Conservation (phyloP, 2,888 invertebrate genomes). For the Xanthorhoe designata region DNA sequence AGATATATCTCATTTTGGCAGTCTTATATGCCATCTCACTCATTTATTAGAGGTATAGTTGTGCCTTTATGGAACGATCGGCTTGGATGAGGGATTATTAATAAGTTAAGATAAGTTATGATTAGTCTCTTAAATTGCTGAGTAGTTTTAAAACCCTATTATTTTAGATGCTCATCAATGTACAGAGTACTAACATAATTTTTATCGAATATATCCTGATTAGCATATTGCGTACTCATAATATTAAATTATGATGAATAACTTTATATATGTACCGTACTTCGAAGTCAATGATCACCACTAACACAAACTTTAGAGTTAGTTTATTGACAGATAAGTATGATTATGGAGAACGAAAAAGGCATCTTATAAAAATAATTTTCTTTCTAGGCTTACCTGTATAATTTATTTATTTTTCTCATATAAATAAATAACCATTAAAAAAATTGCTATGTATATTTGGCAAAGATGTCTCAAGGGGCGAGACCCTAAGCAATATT, state of each 20-base stretch:
- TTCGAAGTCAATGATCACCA: background rate
- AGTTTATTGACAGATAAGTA: too few relatives aligned
- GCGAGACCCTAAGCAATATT: conserved; percentile 1
- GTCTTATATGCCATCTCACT: background rate
- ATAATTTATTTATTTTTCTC: background rate
- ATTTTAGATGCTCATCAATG: background rate
- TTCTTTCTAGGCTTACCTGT: background rate
- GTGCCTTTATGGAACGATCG: background rate
- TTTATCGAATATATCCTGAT: background rate
- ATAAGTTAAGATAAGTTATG: too few relatives aligned
- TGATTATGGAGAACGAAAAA: background rate
- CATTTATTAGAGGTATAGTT: background rate
- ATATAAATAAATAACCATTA: background rate
- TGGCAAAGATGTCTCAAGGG: background rate
- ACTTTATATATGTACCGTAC: background rate
- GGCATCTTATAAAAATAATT: background rate
- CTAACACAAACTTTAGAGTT: too few relatives aligned
- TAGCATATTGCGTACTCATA: background rate
- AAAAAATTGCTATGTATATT: background rate
- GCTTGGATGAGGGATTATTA: conserved; percentile 1
- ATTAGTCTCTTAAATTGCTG: background rate
- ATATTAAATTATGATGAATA: background rate
- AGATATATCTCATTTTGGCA: background rate
- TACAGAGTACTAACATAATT: background rate
- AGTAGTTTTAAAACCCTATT: background rate